Evolutionary conservation across 2,888 invertebrate species (phyloP).

Genomic region (Julus scandinavius): DNA sequence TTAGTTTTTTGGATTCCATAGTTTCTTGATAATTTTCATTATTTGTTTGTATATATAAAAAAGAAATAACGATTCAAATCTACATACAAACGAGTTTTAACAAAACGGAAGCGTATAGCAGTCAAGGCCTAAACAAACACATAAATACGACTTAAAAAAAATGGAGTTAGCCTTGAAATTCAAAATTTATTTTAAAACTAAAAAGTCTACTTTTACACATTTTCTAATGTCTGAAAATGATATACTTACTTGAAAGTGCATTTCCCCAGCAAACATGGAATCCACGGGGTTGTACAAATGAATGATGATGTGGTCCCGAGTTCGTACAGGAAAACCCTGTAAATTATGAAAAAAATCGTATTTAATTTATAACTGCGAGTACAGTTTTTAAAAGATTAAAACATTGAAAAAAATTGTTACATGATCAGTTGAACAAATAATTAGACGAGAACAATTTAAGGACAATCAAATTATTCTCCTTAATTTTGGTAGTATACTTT

Average conservation of each 20-base stretch:
- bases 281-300: slow-evolving; percentile 57
- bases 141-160: neutral
- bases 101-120: neutral
- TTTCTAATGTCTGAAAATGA: neutral
- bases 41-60: too few species aligned
- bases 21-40: too few species aligned
- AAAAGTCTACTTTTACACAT: neutral
- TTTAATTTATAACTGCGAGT: too few species aligned
- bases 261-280: slow-evolving; percentile 56
- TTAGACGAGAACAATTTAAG: too few species aligned
- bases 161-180: neutral
- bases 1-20: too few species aligned
- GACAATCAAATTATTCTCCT: too few species aligned
- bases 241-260: slow-evolving; percentile 55
- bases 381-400: too few species aligned
- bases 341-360: neutral
- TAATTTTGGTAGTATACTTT: too few species aligned
- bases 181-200: neutral
- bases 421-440: too few species aligned
- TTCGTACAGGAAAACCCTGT: slow-evolving; percentile 55
- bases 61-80: too few species aligned
- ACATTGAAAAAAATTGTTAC: too few species aligned
- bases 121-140: neutral
- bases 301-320: slow-evolving; percentile 49
- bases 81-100: too few species aligned